Evolutionary conservation across 2,888 invertebrate species (phyloP).

Genomic region (Resseliella maxima): DNA sequence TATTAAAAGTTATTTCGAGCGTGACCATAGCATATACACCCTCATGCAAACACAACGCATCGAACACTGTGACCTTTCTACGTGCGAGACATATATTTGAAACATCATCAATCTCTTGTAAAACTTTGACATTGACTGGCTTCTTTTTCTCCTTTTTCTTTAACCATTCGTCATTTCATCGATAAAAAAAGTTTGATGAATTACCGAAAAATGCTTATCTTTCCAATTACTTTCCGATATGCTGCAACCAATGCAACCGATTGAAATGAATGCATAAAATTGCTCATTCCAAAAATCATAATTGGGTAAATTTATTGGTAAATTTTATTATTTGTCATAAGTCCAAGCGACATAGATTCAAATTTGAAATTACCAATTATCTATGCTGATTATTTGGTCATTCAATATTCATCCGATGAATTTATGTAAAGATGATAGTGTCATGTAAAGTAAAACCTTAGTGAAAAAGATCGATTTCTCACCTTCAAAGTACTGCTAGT

Average conservation of each 20-base stretch:
- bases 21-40: not conserved
- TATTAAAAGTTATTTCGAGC: constrained; percentile 44
- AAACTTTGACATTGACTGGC: constrained; percentile 43
- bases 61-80: constrained; percentile 48
- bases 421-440: too few relatives aligned
- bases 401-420: too few relatives aligned
- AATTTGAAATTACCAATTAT: too few relatives aligned
- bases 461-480: too few relatives aligned
- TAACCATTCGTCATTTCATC: not conserved
- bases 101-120: constrained; percentile 38
- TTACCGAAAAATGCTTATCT: not conserved
- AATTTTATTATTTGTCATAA: too few relatives aligned
- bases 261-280: constrained; percentile 25
- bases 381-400: too few relatives aligned
- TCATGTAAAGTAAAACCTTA: too few relatives aligned
- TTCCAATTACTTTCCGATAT: not conserved
- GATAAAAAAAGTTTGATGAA: not conserved
- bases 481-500: too few relatives aligned
- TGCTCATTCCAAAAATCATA: not conserved
- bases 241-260: not conserved
- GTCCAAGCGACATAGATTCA: too few relatives aligned
- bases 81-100: not conserved
- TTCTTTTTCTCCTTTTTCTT: not conserved
- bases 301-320: not conserved
- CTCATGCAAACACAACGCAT: constrained; percentile 24